phyloP scores from a whole-genome alignment of 37 sponge, comb jelly and placozoan genomes.

The Beroe ovata region DNA sequence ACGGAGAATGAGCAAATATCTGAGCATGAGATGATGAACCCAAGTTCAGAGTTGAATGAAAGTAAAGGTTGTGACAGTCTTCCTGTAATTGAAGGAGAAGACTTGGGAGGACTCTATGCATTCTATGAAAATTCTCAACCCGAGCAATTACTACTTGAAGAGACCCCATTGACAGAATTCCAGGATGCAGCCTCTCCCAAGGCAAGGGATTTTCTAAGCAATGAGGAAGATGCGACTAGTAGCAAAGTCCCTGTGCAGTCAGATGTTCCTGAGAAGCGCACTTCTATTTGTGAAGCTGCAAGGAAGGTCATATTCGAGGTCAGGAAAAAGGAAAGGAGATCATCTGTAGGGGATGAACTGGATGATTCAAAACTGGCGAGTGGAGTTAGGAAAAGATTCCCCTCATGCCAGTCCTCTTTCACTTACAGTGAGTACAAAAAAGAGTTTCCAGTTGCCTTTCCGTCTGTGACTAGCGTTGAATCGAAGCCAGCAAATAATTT shows the following conservation, averaged over 20 bases:
- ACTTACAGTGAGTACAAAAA: neutral
- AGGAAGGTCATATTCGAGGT: slow-evolving; percentile 7
- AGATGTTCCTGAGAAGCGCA: neutral
- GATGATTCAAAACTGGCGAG: neutral
- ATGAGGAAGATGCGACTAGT: too few species aligned
- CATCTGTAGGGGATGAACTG: neutral
- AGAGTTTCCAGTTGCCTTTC: neutral
- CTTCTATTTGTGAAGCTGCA: neutral
- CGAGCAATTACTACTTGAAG: too few species aligned
- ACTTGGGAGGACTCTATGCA: neutral
- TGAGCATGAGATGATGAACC: neutral
- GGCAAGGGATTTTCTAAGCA: too few species aligned
- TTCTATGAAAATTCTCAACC: neutral
- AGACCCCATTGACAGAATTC: too few species aligned
- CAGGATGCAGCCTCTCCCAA: too few species aligned
- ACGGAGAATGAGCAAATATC: neutral
- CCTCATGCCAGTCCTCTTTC: neutral
- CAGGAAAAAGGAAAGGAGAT: slow-evolving; percentile 7
- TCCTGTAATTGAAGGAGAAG: neutral
- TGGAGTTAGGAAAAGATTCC: neutral
- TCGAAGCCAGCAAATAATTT: too few species aligned
- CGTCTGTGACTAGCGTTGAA: too few species aligned
- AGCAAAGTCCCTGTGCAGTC: too few species aligned
- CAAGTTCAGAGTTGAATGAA: neutral
- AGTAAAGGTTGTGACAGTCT: neutral